Evolutionary conservation across 1,140 invertebrate genomes (phyloP), one percentile per base, ranked within the genome.

Genomic region (Platyura marginata): DNA sequence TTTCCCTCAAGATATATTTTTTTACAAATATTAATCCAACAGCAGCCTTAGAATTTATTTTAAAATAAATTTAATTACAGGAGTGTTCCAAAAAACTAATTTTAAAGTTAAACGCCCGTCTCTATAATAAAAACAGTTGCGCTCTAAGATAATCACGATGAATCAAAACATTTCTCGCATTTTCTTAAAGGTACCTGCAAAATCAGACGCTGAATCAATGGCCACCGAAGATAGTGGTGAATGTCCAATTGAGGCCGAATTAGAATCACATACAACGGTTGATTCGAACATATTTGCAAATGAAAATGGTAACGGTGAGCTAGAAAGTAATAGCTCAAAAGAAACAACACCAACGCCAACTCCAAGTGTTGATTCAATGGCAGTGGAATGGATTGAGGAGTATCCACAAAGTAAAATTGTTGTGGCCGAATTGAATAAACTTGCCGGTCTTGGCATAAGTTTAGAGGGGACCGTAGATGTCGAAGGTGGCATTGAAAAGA

Each of bases 381-480:
- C 55, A 29, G 51, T 53, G 44, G 51, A 77, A 57, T 88, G 84
- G 84, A 68, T 72, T 51, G 67, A 67, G 51, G 72, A 84, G 54
- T 66, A 87, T 53, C 68, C 77, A 35, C 74, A 80, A 48, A 71
- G 77, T 49, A 72, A 84, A 51, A 75, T 83, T 53, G 61, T 81
- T 51, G 76, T 89, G 50, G 81, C 83, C 46, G 81, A 88, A 66
- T 65, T 91, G 45, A 73, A 73, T 49, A 91, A 90, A 66, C 74
- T 88, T 48, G 76, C 79, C 51, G 88, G 88, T 40, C 66, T 94
- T 43, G 89, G 90, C 3, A 92, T 94, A 47, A 88, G 84, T 59
- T 66, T 94, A 44, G 89, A 94, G 64, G 90, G 89, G 25, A 94
- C 89, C 8, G 89, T 89, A 16, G 85, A 89, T 57, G 79, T 88